Evolutionary conservation across 2,113 vertebrate species (phyloP).

Genomic region (Anhinga anhinga): DNA sequence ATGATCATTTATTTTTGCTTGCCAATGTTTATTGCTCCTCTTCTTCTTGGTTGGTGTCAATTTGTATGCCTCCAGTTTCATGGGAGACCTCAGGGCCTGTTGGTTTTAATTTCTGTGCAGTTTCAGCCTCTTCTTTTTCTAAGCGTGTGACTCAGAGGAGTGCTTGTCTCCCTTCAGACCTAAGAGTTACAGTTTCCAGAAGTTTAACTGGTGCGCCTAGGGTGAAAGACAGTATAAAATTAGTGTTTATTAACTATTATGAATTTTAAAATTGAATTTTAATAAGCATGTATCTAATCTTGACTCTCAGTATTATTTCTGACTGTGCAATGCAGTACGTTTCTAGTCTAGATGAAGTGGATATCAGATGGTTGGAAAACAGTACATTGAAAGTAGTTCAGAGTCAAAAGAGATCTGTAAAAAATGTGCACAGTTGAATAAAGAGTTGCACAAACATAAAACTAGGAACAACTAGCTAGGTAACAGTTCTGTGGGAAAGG

Average conservation of each 20-base stretch:
- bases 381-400: not conserved
- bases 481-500: not conserved
- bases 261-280: not conserved
- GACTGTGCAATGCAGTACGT: not conserved
- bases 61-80: not conserved
- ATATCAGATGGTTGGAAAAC: not conserved
- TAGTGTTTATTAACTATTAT: not conserved
- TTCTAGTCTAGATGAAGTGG: not conserved
- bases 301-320: not conserved
- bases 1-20: slow-evolving; percentile 7
- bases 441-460: not conserved
- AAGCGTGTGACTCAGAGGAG: not conserved
- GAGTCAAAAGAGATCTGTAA: not conserved
- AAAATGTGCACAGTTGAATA: not conserved
- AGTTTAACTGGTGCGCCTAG: not conserved
- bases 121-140: not conserved
- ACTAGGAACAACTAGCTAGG: not conserved
- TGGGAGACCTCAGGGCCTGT: not conserved
- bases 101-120: not conserved
- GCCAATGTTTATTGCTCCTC: not conserved
- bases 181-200: not conserved
- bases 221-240: not conserved
- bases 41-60: not conserved
- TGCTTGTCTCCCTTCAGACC: not conserved
- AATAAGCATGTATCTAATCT: not conserved